Conservation (phyloP, 2,797 vertebrate species). For the Poecile montanus region DNA sequence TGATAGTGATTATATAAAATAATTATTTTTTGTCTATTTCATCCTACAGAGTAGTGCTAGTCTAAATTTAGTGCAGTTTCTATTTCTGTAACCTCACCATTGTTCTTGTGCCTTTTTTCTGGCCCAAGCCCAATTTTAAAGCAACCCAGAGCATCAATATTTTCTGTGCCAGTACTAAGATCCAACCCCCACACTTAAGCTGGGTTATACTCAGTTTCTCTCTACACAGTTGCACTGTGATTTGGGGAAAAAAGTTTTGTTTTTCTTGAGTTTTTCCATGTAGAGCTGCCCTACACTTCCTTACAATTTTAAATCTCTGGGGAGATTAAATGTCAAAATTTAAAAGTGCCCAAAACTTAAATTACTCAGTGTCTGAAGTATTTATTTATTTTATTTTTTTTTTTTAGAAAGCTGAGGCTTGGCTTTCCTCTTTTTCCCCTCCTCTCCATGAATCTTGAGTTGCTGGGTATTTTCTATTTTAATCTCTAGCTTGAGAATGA, state of each 20-base stretch:
- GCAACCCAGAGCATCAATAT: rapidly evolving
- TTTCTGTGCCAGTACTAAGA: background rate
- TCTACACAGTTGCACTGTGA: background rate
- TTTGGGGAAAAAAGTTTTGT: background rate
- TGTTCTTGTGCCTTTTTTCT: background rate
- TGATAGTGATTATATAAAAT: background rate
- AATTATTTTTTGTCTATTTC: background rate
- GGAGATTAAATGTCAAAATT: background rate
- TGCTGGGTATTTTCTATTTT: background rate
- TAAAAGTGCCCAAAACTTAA: background rate
- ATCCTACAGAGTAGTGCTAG: background rate
- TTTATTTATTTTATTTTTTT: background rate
- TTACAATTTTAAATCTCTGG: background rate
- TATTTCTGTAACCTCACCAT: background rate
- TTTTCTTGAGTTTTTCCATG: background rate
- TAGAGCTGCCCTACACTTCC: background rate
- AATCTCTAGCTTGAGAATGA: background rate
- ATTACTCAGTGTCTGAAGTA: background rate
- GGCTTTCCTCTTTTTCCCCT: rapidly evolving
- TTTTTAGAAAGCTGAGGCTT: background rate
- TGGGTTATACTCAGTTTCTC: background rate
- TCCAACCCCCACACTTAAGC: background rate
- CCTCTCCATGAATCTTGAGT: background rate
- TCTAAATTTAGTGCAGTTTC: background rate
- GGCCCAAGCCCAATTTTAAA: background rate